Evolutionary conservation across 2,888 invertebrate species (phyloP), one percentile per base, ranked within the genome.

Genomic region (Nemoura dubitans): DNA sequence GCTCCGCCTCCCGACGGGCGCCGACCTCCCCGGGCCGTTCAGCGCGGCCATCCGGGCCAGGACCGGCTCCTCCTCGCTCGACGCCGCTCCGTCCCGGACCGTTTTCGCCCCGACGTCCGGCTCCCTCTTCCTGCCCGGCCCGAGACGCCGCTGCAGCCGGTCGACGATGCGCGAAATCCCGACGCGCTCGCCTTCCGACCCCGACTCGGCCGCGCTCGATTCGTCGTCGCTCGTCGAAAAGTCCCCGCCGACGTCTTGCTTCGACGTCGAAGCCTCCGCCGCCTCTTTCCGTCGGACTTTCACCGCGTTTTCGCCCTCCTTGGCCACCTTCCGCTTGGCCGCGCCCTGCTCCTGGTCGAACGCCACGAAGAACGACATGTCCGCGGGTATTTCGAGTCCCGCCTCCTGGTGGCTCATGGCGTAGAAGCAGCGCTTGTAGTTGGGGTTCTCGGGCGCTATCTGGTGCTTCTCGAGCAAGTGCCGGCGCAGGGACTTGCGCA

Each of bases 381-480:
- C 88, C 76, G 86, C 83, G 28, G 89, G 89, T 25, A 89, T 88
- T 30, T 87, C 87, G 25, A 89, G 88, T n/a, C 89, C 89, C 27
- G 89, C 89, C 86, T 89, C 89, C 84, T 88, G 88, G 10, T 89
- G 88, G 21, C 89, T 88, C 88, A 89, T 88, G 10, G 89, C 88
- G 87, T 88, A 88, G 85, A 88, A 88, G 85, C 88, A 88, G 78
- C 87, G 87, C 83, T 87, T 87, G 86, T 88, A 88, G 28, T 88
- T 87, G 14, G 88, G 88, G 81, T 88, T 88, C 26, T 88, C 88
- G 29, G 86, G 88, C 36, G 87, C 87, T 42, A 89, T 87, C 86
- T 88, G 87, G 89, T 93, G 93, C 0, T 93, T 91, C 80, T 91
- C 91, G 0, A 92, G 91, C n/a, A 93, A 89, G 89, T 93, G 93